Conservation (phyloP, 2,888 invertebrate genomes). For the Eristalis pertinax region DNA sequence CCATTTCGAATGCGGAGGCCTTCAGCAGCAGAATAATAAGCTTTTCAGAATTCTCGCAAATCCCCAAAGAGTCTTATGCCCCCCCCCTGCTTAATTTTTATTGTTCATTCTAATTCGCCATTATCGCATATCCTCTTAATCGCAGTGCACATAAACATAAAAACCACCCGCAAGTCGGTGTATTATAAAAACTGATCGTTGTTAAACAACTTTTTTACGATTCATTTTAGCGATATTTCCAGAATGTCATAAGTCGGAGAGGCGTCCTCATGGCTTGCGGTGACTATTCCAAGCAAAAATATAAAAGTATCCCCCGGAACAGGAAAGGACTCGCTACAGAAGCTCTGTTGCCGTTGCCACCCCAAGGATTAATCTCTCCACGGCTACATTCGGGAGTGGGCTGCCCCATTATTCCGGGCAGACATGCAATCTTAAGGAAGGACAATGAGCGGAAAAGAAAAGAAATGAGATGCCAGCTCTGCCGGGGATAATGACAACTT, state of each 20-base stretch:
- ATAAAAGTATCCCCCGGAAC: constrained; percentile 11
- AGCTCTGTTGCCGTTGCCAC: not conserved
- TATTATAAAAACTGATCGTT: not conserved
- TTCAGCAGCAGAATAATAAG: too few species aligned
- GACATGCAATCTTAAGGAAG: constrained; percentile 3
- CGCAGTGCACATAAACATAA: not conserved
- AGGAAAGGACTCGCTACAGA: too few species aligned
- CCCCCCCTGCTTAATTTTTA: not conserved
- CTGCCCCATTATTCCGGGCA: not conserved
- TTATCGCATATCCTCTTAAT: not conserved
- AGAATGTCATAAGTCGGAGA: not conserved
- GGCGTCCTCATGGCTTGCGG: constrained; percentile 12
- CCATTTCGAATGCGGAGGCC: too few species aligned
- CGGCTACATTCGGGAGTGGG: not conserved
- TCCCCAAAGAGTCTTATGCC: not conserved
- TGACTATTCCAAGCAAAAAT: not conserved
- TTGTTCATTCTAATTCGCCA: not conserved
- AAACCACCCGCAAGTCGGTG: not conserved
- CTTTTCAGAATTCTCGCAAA: too few species aligned
- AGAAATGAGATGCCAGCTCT: not conserved
- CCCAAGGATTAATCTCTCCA: constrained; percentile 37
- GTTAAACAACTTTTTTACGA: not conserved
- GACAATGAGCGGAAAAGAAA: constrained; percentile 10
- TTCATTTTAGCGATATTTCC: not conserved
- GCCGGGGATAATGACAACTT: constrained; percentile 33